Evolutionary conservation across 2,888 invertebrate species (phyloP), one percentile per base, ranked within the genome.

Genomic region (Drosophila affinis): DNA sequence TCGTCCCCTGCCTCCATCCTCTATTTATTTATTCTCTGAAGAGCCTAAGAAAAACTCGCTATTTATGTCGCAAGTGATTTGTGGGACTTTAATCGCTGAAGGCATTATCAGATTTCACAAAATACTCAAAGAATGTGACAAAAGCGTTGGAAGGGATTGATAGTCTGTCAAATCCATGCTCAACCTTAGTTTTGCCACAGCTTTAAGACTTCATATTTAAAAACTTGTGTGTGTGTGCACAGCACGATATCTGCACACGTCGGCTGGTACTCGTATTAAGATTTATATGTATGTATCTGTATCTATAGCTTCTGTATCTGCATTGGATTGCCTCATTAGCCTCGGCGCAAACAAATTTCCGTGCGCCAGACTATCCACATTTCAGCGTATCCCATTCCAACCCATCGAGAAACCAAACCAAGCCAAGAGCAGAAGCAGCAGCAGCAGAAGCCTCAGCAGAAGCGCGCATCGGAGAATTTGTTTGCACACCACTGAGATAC

Each of bases 341-440:
- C 84, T 76, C 82, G 84, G 84, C 73, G 81, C 76, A 82, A 82
- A 82, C 82, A 82, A 81, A 82, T 82, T 69, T 83, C 71, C 63
- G 51, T 76, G 83, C 59, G 65, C 34, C 63, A 62, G 44, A 51
- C 54, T 48, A 39, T n/a, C 14, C 14, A 39, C 39, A 39, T 39
- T n/a, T n/a, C 39, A 7, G 14, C 62, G 63, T 67, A 77, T 51
- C 32, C 56, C 34, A 18, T 69, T 57, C 24, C 74, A 76, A 55
- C 45, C 51, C 62, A 32, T 32, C 32, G 32, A 10, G 10, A 58
- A 55, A 48, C 49, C 44, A 18, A 65, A 65, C 24, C 24, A 24
- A 24, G 5, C 21, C 21, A 21, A 21, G 21, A 65, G 78, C 80
- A 78, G 65, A 27, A 76, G 63, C 67, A 69, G 34, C 3, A 65